phyloP scores from a whole-genome alignment of 2,888 invertebrate genomes.

The Agrotis ipsilon region DNA sequence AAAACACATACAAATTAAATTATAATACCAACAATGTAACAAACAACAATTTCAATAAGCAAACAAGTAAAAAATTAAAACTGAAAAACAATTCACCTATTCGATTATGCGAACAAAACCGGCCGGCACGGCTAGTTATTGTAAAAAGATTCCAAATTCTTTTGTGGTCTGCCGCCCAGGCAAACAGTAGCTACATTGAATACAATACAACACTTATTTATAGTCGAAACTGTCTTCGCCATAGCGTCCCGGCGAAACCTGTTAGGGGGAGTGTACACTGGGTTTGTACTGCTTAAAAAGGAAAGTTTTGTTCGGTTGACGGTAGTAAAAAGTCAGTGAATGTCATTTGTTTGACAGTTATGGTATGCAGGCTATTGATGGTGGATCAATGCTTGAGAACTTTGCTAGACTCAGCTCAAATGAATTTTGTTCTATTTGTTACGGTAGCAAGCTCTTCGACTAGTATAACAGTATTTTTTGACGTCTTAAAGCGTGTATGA shows the following conservation, averaged over 20 bases:
- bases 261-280: slow-evolving; percentile 70
- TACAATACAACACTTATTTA: slow-evolving; percentile 91
- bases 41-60: slow-evolving; percentile 41
- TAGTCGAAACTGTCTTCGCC: slow-evolving; percentile 90
- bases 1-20: slow-evolving; percentile 38
- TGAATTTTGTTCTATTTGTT: no score
- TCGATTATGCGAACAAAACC: slow-evolving; percentile 63
- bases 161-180: slow-evolving; percentile 86
- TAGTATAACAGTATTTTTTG: no score
- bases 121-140: slow-evolving; percentile 71
- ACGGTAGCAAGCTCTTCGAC: no score
- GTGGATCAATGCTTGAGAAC: not conserved
- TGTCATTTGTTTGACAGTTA: slow-evolving; percentile 14
- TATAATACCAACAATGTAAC: slow-evolving; percentile 42
- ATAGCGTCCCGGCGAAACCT: slow-evolving; percentile 84
- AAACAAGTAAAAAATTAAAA: slow-evolving; percentile 34
- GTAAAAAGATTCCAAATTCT: slow-evolving; percentile 88
- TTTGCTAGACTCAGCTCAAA: not conserved
- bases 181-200: slow-evolving; percentile 89
- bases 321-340: slow-evolving; percentile 7
- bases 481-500: no score
- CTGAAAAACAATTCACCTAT: slow-evolving; percentile 61
- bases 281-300: slow-evolving; percentile 23
- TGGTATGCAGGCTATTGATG: not conserved
- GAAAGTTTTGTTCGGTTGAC: slow-evolving; percentile 17